Base-by-base conservation (phyloP, 64 coral and sea anemone species). In the Pocillopora damicornis region DNA sequence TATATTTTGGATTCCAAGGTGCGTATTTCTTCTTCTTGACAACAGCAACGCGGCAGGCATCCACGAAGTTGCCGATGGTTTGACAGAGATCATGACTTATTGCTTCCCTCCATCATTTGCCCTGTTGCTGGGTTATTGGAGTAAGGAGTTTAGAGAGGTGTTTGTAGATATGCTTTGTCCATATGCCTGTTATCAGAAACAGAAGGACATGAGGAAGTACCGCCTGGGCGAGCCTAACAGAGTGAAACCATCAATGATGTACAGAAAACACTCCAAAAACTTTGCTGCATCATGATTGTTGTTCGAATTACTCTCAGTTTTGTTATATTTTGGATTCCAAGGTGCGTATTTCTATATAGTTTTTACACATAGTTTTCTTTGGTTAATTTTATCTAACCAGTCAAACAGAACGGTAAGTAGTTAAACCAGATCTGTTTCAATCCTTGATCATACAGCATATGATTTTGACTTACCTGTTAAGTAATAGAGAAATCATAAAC, bases 1-100 rank as follows among this genome's bases (percentile, higher is more conserved):
- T 2, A 57, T 96, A 20, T 96, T 96, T 36, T 96, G 94, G 94
- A 87, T 96, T 37, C 94, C 94, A 14, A 85, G 94, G n/a, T 96
- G 94, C 26, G 78, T 96, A 8, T 96, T 96, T 58, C 83, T 96
- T 35, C 77, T 96, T 35, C 75, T 96, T 14, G 94, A 93, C 38
- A 96, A 96, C 56, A 96, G 91, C 68, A 88, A 90, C 15, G 73
- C 84, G 23, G 78, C 76, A 75, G 92, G 88, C 61, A 92, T 96
- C 14, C 94, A 96, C 80, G 91, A 96, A 78, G 88, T 93, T 16
- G 94, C 91, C 15, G 94, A 96, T 88, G 94, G 94, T 9, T 71
- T 93, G 59, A 96, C 94, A 15, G 94, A 96, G 37, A 96, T 96
- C 57, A 62, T 93, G 77, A 96, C 94, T 0, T 96, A 96, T 42